These are phyloP conservation scores for Nemurella pictetii DNA, from an alignment of 2,888 invertebrate species.

Conservation along the genomic window DNA sequence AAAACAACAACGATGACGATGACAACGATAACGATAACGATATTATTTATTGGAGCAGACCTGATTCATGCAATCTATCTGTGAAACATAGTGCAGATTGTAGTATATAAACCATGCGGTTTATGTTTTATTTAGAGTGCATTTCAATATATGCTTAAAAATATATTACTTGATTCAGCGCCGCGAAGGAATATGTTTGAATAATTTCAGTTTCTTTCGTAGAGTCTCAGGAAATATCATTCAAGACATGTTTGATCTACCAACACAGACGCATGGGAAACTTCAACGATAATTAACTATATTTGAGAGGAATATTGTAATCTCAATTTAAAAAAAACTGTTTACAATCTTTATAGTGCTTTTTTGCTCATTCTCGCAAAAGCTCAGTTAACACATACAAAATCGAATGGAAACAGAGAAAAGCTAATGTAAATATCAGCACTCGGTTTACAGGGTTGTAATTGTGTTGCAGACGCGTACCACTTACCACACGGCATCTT, in stretches of 20 bases:
- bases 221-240: not conserved
- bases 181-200: not conserved
- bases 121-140: not conserved
- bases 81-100: not conserved
- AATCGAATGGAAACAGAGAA: not conserved
- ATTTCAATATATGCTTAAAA: no score
- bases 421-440: not conserved
- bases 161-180: no score
- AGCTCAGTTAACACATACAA: not conserved
- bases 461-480: constrained; percentile 65
- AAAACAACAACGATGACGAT: no score
- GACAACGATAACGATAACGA: no score
- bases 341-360: not conserved
- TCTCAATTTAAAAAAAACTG: no score
- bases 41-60: not conserved
- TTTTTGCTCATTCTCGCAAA: not conserved
- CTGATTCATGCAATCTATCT: not conserved
- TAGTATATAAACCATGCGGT: not conserved
- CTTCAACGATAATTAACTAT: not conserved
- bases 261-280: not conserved
- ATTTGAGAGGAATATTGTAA: no score
- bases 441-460: not conserved
- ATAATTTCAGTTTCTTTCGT: no score
- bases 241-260: not conserved
- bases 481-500: constrained; percentile 82